Percentiles rank a stretch among this genome's conserved stretches.
Conservation (phyloP, 2,888 invertebrate species). For the Rhogogaster chlorosoma region DNA sequence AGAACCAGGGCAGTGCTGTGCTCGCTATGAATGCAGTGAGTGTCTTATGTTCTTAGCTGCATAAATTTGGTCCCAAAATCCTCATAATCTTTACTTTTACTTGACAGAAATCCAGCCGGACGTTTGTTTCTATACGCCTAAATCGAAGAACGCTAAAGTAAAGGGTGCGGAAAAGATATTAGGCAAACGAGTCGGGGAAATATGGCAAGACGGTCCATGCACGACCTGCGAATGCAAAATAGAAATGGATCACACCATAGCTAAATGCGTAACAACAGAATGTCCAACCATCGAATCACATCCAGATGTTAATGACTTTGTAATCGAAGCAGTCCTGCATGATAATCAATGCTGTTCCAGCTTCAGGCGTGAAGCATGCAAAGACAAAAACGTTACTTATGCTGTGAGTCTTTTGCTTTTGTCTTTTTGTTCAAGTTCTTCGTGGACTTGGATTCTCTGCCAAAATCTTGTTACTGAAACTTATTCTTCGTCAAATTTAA, state of each 20-base stretch:
- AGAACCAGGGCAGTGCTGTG: constrained; percentile 82
- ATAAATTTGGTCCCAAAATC: background rate
- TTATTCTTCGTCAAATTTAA: background rate
- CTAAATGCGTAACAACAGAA: constrained; percentile 79
- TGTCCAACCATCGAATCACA: constrained; percentile 79
- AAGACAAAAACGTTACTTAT: constrained; percentile 72
- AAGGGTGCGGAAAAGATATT: constrained; percentile 48
- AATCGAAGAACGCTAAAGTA: constrained; percentile 78
- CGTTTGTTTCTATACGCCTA: constrained; percentile 82
- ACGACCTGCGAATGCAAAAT: constrained; percentile 82
- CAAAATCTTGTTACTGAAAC: constrained; percentile 17
- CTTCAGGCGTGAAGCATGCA: constrained; percentile 82
- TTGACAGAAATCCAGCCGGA: constrained; percentile 82
- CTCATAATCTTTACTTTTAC: constrained; percentile 52
- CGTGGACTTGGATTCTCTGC: background rate
- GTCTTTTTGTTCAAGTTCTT: background rate
- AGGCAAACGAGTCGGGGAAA: constrained; percentile 76
- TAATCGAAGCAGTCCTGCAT: constrained; percentile 79
- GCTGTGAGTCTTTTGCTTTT: constrained; percentile 60
- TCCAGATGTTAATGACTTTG: constrained; percentile 80
- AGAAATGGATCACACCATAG: constrained; percentile 69
- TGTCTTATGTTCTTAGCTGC: background rate
- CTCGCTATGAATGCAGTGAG: constrained; percentile 83
- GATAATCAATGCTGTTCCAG: constrained; percentile 84
- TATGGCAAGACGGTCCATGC: constrained; percentile 87